phyloP scores from a whole-genome alignment of 2,797 vertebrate species.

The Etheostoma perlongum region DNA sequence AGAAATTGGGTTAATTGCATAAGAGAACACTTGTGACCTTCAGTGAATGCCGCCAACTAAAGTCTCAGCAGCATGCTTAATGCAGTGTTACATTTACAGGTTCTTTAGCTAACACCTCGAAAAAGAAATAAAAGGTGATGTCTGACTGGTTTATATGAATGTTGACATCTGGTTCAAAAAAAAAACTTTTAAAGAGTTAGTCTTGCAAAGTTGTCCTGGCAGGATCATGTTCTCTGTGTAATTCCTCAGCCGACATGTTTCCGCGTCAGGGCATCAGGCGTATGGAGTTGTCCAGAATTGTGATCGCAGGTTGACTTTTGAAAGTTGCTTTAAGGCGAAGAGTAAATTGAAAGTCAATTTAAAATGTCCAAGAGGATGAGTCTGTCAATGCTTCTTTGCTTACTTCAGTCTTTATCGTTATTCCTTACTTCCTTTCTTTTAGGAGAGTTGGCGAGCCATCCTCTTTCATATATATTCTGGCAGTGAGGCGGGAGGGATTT shows the following conservation, averaged over 20 bases:
- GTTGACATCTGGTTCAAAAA: slow-evolving; percentile 25
- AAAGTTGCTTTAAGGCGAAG: slow-evolving; percentile 24
- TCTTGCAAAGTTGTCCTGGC: slow-evolving; percentile 19
- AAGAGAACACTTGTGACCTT: slow-evolving; percentile 72
- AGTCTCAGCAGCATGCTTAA: slow-evolving; percentile 37
- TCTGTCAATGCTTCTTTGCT: not conserved
- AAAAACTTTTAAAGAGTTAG: slow-evolving; percentile 50
- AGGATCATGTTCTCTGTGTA: slow-evolving; percentile 28
- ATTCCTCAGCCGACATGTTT: slow-evolving; percentile 33
- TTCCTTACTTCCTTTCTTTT: not conserved
- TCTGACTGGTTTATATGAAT: slow-evolving; percentile 32
- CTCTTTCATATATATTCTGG: slow-evolving; percentile 7
- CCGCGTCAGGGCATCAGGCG: slow-evolving; percentile 5
- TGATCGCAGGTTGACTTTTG: slow-evolving; percentile 9
- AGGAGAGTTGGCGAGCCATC: not conserved
- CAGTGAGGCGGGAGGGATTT: not conserved
- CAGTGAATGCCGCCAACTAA: slow-evolving; percentile 61
- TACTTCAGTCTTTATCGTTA: not conserved
- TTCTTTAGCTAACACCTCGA: slow-evolving; percentile 42
- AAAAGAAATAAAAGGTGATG: slow-evolving; percentile 2
- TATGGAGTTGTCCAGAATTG: slow-evolving; percentile 15
- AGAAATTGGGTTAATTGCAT: slow-evolving; percentile 83
- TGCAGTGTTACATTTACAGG: slow-evolving; percentile 39
- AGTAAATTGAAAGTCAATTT: not conserved
- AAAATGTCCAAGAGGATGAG: not conserved